phyloP scores from a whole-genome alignment of 2,797 vertebrate species.

The Hirundo rustica region DNA sequence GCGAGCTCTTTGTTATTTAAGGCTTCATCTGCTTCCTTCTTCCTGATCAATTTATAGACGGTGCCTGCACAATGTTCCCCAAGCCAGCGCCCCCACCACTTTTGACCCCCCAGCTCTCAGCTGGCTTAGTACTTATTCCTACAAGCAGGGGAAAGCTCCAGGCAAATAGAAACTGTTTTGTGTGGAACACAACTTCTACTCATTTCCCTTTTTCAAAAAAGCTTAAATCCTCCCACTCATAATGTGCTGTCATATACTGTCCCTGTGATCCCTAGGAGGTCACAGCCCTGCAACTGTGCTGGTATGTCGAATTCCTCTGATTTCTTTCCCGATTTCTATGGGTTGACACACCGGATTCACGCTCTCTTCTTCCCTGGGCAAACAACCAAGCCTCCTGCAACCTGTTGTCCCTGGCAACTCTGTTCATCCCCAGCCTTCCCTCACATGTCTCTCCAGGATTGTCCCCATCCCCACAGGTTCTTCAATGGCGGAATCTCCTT shows the following conservation, averaged over 20 bases:
- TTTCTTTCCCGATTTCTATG: not conserved
- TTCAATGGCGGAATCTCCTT: not conserved
- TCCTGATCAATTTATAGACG: not conserved
- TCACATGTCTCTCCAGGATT: fast-evolving
- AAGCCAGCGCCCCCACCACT: not conserved
- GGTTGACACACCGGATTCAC: not conserved
- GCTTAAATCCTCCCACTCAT: fast-evolving
- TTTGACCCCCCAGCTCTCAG: not conserved
- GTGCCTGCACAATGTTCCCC: not conserved
- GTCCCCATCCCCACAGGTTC: not conserved
- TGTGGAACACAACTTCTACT: not conserved
- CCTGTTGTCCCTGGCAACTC: not conserved
- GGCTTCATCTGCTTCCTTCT: not conserved
- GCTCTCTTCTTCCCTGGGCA: not conserved
- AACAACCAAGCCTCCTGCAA: fast-evolving
- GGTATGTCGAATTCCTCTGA: fast-evolving
- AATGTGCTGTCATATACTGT: not conserved
- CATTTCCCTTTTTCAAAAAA: not conserved
- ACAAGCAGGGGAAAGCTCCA: not conserved
- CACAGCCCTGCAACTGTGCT: not conserved
- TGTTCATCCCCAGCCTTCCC: not conserved
- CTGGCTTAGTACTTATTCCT: not conserved
- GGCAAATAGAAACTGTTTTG: not conserved
- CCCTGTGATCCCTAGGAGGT: not conserved
- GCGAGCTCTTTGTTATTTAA: not conserved